Percentiles rank a stretch among this genome's conserved stretches.
These are phyloP conservation scores for Pantherophis guttatus DNA, from an alignment of 2,113 vertebrate genomes.

Conservation along the genomic window DNA sequence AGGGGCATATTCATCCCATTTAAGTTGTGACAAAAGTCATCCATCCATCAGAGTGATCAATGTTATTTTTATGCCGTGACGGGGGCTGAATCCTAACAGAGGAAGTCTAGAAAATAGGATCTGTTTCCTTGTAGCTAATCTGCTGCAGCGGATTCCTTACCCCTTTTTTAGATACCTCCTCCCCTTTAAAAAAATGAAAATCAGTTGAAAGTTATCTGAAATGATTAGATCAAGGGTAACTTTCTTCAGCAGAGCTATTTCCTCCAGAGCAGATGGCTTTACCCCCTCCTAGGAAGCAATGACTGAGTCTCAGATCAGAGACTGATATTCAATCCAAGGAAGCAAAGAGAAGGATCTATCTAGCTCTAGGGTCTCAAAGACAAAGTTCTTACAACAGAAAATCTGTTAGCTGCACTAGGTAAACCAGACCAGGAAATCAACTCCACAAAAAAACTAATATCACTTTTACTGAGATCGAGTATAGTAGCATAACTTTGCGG, in stretches of 20 bases:
- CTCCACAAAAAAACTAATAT: neutral
- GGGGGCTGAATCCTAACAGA: too few species aligned
- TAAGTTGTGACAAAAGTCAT: neutral
- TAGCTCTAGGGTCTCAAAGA: neutral
- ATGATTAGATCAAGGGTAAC: neutral
- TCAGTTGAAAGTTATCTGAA: neutral
- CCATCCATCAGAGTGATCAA: neutral
- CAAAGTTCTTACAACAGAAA: neutral
- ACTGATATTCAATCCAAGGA: neutral
- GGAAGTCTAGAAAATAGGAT: too few species aligned
- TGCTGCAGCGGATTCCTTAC: neutral
- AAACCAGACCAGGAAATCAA: neutral
- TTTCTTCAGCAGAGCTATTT: neutral
- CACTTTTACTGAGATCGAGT: neutral
- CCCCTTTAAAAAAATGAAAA: neutral
- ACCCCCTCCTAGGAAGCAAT: neutral
- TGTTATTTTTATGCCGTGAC: neutral
- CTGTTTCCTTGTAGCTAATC: neutral
- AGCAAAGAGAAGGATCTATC: neutral
- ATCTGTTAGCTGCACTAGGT: neutral
- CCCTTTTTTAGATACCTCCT: neutral
- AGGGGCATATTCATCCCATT: neutral
- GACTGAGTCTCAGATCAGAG: neutral
- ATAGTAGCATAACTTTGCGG: neutral
- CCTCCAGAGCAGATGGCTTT: neutral